Base-by-base conservation (phyloP, 2,888 invertebrate species). In the Bedellia somnulentella region DNA sequence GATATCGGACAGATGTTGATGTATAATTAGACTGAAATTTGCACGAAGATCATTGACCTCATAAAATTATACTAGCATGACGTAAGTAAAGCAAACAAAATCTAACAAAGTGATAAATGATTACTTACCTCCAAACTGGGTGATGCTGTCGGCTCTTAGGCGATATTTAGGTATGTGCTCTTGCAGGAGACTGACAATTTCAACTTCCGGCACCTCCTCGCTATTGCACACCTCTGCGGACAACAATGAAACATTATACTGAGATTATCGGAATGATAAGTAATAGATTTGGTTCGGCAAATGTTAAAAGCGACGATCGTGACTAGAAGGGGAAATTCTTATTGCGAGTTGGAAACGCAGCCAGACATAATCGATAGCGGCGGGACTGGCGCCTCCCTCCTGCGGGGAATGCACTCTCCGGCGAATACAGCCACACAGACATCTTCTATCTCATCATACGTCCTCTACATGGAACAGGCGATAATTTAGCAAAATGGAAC, bases 141-240 rank as follows among this genome's bases (percentile, higher is more conserved):
- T 95, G 46, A 95, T 81, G 44, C 91, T 89, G 78, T 97, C 96
- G 33, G 94, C 94, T 59, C 96, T 83, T 38, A 97, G 82, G 56
- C 87, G 89, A 73, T 97, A 97, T 57, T 87, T 86, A 31, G 96
- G 96, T 62, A 96, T 93, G 70, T 93, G 90, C 67, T 96, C 95
- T 76, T 94, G 91, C 45, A 96, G 80, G 45, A 96, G 80, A 64
- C 93, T 93, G 68, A 96, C 88, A 54, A 96, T 92, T 79, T 96
- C 95, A 53, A 96, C 93, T 81, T 96, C 96, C 39, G 93, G 91
- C 68, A 93, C 81, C 70, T 93, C 87, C 63, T 87, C 92, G 68
- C 86, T 87, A 78, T 89, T 91, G 82, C 93, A 93, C 78, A 95
- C 82, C 78, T 94, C 94, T 94, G 83, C 37, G 41, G 46, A 59